A percentile compares a stretch with the other conserved stretches of the same genome.
These are phyloP conservation scores for Narcine bancroftii DNA, from an alignment of 2,113 vertebrate genomes.

Conservation along the genomic window DNA sequence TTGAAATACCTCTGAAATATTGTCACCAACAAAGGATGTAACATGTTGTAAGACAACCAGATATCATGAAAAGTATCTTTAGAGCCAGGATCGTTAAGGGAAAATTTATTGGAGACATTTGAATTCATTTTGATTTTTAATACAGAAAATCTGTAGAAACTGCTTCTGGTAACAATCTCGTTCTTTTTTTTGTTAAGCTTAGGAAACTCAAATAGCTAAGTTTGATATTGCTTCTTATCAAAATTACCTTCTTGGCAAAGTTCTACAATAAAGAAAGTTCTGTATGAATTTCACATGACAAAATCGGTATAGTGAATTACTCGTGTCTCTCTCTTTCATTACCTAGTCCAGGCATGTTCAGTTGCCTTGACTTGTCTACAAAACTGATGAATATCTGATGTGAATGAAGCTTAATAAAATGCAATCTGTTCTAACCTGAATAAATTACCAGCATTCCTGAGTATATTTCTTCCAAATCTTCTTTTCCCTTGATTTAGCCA, in stretches of 20 bases:
- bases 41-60: no score
- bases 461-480: neutral
- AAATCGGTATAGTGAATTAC: neutral
- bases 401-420: neutral
- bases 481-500: neutral
- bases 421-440: neutral
- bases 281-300: neutral
- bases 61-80: neutral
- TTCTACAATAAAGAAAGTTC: neutral
- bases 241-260: neutral
- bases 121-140: no score
- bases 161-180: no score
- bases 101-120: no score
- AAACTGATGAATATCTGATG: neutral
- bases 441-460: neutral
- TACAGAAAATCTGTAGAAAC: no score
- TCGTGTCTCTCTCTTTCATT: neutral
- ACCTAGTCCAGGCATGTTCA: neutral
- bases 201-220: neutral
- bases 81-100: no score
- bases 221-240: neutral
- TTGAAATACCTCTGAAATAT: no score
- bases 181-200: neutral
- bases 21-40: no score
- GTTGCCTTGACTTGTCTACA: neutral